Evolutionary conservation across 2,888 invertebrate species (phyloP), one percentile per base, ranked within the genome.

Genomic region (Pterostichus madidus): DNA sequence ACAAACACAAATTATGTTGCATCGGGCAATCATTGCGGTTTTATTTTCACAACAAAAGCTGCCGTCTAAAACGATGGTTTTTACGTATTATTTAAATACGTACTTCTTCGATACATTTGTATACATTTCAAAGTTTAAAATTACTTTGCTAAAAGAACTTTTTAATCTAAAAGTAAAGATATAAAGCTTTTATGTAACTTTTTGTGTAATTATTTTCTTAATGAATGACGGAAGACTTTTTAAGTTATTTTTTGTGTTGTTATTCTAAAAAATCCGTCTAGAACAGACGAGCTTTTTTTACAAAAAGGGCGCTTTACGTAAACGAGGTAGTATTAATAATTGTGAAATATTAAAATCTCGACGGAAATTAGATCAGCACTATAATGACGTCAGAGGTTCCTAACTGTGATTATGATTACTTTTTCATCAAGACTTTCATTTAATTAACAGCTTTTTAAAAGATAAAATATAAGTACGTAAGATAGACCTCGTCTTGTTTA

Each of bases 191-290:
- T 17, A 31, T 44, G 39, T 17, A 71, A 71, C 68, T 71, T 71
- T 71, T 44, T 71, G 68, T 44, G 68, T 71, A 71, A 71, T 71
- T 71, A 71, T 71, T 71, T 71, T 71, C 24, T 71, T 71, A 71
- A 71, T 71, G 68, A 71, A 71, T 44, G 44, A 71, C 44, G 39
- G 68, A 71, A 71, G 39, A 71, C 68, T 71, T 71, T n/a, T 71
- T 15, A 64, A 35, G 64, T 11, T 64, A 64, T 64, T 64, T 64
- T 64, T 64, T 64, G 64, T 64, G 64, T 64, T 64, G 64, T 32
- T 49, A 49, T 49, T 64, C 64, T 64, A 64, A 64, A 64, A 64
- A 64, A 64, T 64, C 64, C 35, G 64, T 64, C 64, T 64, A 13
- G 35, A 64, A 64, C 64, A 64, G 64, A 6, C 35, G n/a, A 64